Base-by-base conservation (phyloP, 2,888 invertebrate genomes). In the Drosophila engyochracea region DNA sequence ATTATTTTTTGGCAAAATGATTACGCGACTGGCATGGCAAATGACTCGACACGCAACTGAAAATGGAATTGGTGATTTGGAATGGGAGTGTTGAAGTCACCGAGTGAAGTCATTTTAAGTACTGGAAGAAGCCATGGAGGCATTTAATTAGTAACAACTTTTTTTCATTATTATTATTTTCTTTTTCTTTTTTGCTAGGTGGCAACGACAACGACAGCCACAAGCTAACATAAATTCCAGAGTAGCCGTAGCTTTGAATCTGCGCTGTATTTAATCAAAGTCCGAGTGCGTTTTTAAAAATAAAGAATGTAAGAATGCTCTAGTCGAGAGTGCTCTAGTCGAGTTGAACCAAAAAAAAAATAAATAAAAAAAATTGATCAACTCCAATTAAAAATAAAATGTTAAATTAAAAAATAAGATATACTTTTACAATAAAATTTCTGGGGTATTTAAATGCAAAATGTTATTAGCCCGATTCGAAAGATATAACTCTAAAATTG, bases 221-320 rank as follows among this genome's bases (percentile, higher is more conserved):
- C 28, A 68, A 54, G 41, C 54, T 44, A 39, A 22, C 16, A 60
- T 35, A 39, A 51, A 47, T 62, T 60, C 55, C 52, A 53, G 31
- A 72, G 57, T 58, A 54, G 67, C 37, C 60, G 28, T 55, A 57
- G 58, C 55, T 65, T 53, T 55, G 16, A 59, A 62, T 60, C 47
- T 58, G 39, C 54, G 67, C 60, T 61, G 60, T 70, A 69, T 79
- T 70, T 74, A 74, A 81, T 81, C 71, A 83, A 77, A 83, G 76
- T 79, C 79, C 70, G 81, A 79, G 66, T 74, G 73, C 55, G 76
- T 65, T 73, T 53, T 10, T 9, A 10, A 22, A 22, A 14, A 22
- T 47, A 14, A 14, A 1, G 7, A 22, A 47, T 4, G 14, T 22
- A 22, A 47, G 14, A 47, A 22, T 14, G 4, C 22, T 47, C 7